Conservation (phyloP, 2,888 invertebrate genomes). For the Onchidella celtica region DNA sequence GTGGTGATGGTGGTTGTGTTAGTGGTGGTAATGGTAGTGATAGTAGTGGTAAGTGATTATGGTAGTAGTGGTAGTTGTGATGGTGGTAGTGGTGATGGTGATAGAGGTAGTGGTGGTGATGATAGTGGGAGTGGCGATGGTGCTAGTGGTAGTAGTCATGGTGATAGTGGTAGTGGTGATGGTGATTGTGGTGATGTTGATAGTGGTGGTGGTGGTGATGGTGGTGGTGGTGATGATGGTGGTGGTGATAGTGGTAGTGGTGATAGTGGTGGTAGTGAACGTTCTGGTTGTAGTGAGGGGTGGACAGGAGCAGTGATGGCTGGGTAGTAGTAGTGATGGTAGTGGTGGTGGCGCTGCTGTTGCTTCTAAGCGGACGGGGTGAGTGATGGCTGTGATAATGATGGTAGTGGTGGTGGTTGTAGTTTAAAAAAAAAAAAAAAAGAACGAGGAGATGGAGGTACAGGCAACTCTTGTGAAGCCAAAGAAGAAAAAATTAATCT, state of each 20-base stretch:
- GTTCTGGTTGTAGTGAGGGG: not conserved
- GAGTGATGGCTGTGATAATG: not conserved
- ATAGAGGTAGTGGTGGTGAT: not conserved
- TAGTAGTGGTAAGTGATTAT: not conserved
- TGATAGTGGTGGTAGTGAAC: not conserved
- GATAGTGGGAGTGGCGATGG: not conserved
- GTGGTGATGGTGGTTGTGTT: not conserved
- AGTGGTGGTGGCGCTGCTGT: not conserved
- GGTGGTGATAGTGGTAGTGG: not conserved
- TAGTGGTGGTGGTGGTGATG: not conserved
- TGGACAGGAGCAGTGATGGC: not conserved
- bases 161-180: not conserved
- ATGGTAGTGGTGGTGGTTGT: not conserved
- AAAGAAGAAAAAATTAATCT: too few relatives aligned
- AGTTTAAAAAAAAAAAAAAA: too few relatives aligned
- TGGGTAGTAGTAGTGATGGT: not conserved
- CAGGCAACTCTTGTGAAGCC: too few relatives aligned
- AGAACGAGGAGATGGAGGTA: too few relatives aligned
- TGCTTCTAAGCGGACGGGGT: not conserved
- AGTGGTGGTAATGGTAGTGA: not conserved
- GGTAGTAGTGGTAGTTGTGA: not conserved
- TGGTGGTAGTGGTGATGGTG: not conserved
- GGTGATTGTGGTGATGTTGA: not conserved
- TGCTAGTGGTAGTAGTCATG: not conserved
- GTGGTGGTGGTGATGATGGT: not conserved